A percentile compares a stretch with the other conserved stretches of the same genome.
Conservation (phyloP, 2,113 vertebrate species). For the Gallinago undulata region DNA sequence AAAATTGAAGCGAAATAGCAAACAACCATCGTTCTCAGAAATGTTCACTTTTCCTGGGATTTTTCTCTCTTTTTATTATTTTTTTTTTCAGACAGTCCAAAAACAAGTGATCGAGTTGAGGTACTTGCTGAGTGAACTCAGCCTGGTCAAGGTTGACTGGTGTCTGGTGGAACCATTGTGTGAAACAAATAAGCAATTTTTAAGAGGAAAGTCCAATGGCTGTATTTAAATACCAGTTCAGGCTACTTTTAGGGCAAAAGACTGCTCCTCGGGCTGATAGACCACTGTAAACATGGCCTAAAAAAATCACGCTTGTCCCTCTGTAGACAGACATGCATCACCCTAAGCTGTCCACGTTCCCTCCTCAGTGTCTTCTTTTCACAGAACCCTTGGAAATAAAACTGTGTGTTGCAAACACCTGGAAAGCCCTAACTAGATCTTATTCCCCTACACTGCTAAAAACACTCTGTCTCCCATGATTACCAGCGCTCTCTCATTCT, state of each 20-base stretch:
- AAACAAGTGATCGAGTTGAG: slow-evolving; percentile 53
- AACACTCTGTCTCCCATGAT: background rate
- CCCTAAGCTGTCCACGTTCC: background rate
- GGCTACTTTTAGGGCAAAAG: background rate
- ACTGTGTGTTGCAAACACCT: background rate
- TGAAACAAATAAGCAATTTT: slow-evolving; percentile 21
- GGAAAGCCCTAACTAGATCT: background rate
- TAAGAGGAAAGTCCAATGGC: background rate
- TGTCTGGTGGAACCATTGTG: slow-evolving; percentile 22
- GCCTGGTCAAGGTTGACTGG: background rate
- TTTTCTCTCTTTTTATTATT: slow-evolving; percentile 9
- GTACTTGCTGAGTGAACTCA: slow-evolving; percentile 26
- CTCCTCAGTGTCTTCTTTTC: background rate
- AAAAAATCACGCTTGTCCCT: background rate
- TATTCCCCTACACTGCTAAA: background rate
- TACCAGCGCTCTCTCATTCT: background rate
- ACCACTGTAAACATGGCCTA: background rate
- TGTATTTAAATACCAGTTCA: background rate
- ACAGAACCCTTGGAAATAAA: background rate
- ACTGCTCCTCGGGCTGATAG: background rate
- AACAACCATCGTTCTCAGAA: slow-evolving; percentile 71
- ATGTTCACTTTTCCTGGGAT: slow-evolving; percentile 65
- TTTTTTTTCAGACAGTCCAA: slow-evolving; percentile 41
- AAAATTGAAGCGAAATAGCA: slow-evolving; percentile 67
- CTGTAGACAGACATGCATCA: background rate